phyloP scores from a whole-genome alignment of 2,888 invertebrate genomes.

The Sphaerophoria rueppellii region DNA sequence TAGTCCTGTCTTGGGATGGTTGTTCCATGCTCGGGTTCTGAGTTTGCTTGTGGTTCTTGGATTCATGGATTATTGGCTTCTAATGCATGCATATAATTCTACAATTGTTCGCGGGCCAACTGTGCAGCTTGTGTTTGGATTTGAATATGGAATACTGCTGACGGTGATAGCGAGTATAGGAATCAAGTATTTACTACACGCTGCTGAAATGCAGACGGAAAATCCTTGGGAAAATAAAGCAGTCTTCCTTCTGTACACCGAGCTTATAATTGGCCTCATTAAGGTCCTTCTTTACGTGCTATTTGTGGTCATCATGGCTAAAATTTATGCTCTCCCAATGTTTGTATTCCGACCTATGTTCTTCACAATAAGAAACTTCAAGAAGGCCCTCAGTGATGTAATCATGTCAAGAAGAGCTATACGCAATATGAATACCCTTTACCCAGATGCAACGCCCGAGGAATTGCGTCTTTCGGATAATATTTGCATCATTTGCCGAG shows the following conservation, averaged over 20 bases:
- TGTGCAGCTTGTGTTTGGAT: conserved; percentile 99
- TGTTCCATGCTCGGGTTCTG: conserved; percentile 96
- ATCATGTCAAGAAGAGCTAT: conserved; percentile 98
- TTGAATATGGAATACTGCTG: conserved; percentile 98
- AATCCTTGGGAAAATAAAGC: conserved; percentile 99
- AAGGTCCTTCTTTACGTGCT: conserved; percentile 94
- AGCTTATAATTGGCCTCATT: conserved; percentile 94
- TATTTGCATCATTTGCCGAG: conserved; percentile 98
- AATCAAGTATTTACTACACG: conserved; percentile 94
- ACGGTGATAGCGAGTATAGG: conserved; percentile 96
- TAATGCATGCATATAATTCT: conserved; percentile 96
- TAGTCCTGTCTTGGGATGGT: conserved; percentile 96
- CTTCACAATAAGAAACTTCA: conserved; percentile 98
- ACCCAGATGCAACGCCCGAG: conserved; percentile 96
- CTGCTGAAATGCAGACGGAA: conserved; percentile 90
- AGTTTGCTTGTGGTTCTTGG: conserved; percentile 92
- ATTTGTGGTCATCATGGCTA: conserved; percentile 97
- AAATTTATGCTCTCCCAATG: conserved; percentile 97
- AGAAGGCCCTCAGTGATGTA: conserved; percentile 98
- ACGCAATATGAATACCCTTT: conserved; percentile 98
- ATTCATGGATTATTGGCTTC: conserved; percentile 92
- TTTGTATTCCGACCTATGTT: conserved; percentile 99
- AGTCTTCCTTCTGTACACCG: conserved; percentile 97
- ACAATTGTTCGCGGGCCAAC: conserved; percentile 97
- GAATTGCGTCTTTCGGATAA: conserved; percentile 96